Evolutionary conservation across 2,797 vertebrate genomes (phyloP).

Genomic region (Antrozous pallidus): DNA sequence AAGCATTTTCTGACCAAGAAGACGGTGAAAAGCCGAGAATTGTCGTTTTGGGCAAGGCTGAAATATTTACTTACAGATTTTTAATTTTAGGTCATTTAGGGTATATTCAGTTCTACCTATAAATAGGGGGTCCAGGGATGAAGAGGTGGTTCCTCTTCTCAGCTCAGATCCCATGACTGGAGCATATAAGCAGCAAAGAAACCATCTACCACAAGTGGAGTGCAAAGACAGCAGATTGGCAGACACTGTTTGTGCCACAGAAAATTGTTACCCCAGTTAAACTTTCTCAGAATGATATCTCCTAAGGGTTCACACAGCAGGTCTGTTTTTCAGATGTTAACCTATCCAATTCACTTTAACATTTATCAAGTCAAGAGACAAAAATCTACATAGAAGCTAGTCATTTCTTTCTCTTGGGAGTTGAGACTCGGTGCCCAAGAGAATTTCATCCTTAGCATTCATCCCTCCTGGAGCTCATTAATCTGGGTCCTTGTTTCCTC

Average conservation of each 20-base stretch:
- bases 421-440: not conserved
- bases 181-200: not conserved
- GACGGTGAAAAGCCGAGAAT: not conserved
- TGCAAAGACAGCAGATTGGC: not conserved
- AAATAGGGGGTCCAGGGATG: not conserved
- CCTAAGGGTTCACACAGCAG: not conserved
- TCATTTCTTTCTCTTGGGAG: not conserved
- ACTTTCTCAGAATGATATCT: not conserved
- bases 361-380: not conserved
- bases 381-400: not conserved
- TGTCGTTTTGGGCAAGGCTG: not conserved
- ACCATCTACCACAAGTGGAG: not conserved
- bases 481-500: slow-evolving; percentile 7
- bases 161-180: not conserved
- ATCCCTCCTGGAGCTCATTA: not conserved
- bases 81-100: not conserved
- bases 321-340: slow-evolving; percentile 15
- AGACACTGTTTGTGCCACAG: not conserved
- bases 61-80: not conserved
- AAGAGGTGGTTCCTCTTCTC: not conserved
- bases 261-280: not conserved
- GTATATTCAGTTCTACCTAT: not conserved
- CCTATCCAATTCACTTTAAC: not conserved
- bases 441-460: not conserved
- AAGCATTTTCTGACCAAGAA: not conserved